Evolutionary conservation across 2,888 invertebrate species (phyloP), one percentile per base, ranked within the genome.

Genomic region (Eilema depressum): DNA sequence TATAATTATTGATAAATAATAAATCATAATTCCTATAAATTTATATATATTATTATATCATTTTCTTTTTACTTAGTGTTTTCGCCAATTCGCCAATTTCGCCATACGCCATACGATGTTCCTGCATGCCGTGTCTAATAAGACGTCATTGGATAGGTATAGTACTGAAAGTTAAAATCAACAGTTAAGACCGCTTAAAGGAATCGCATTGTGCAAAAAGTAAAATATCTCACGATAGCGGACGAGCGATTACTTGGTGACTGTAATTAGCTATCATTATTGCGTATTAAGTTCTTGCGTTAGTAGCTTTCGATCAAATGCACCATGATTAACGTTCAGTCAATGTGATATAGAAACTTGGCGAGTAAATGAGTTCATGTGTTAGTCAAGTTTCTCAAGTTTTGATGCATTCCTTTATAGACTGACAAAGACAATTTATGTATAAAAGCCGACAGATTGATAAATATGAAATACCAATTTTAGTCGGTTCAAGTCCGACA

Each of bases 201-300:
- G 74, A 70, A 76, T 66, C 56, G 68, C 62, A 74, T 70, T 66
- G 47, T 70, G 68, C 56, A 85, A 84, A 82, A 83, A 73, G 70
- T 57, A 60, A 66, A 75, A 71, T 84, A 82, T 88, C 89, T 82
- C 88, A 87, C 85, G 84, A 78, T 73, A 73, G 82, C 84, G 86
- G 87, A 87, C 83, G 80, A 81, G 75, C 73, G 66, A 60, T 77
- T 81, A 85, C 85, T 83, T 82, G 75, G 83, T 83, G 80, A 80
- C 79, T 78, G 85, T 83, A 89, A 92, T 93, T 92, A 91, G 79
- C 85, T 79, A 83, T 90, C 89, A 93, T 92, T 92, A 91, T 86
- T 82, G 85, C 72, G 84, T 82, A 89, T 89, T 88, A 85, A 83
- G 85, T 92, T 91, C 89, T 91, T 92, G 89, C 86, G 84, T 89